A percentile compares a stretch with the other conserved stretches of the same genome.
Evolutionary conservation across 2,888 invertebrate genomes (phyloP).

Genomic region (Nomada goodeniana): DNA sequence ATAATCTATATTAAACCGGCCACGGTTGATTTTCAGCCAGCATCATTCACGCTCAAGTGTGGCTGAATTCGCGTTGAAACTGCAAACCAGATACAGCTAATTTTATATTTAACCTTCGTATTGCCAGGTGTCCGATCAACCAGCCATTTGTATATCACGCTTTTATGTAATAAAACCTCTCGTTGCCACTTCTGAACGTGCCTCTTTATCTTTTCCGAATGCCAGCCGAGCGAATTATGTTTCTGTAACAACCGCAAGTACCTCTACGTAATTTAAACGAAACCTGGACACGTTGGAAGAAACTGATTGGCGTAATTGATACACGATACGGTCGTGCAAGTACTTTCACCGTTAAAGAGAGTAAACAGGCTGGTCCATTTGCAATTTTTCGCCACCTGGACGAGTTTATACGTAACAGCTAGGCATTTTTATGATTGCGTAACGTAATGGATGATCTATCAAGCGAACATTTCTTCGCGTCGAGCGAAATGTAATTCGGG

Average conservation of each 20-base stretch:
- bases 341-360: constrained; percentile 41
- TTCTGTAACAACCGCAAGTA: background rate
- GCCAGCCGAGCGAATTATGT: background rate
- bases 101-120: constrained; percentile 46
- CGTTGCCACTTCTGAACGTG: background rate
- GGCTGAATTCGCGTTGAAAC: constrained; percentile 21
- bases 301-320: constrained; percentile 38
- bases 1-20: constrained; percentile 26
- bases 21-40: constrained; percentile 9
- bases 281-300: background rate
- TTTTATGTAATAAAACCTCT: constrained; percentile 16
- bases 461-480: background rate
- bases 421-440: constrained; percentile 18
- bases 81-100: constrained; percentile 39
- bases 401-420: constrained; percentile 18
- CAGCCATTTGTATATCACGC: background rate
- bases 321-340: constrained; percentile 17
- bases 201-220: background rate
- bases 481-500: background rate
- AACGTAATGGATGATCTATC: background rate
- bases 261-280: background rate
- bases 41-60: constrained; percentile 30
- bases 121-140: constrained; percentile 15
- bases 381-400: constrained; percentile 21
- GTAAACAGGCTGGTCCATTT: constrained; percentile 36